Evolutionary conservation across 2,888 invertebrate species (phyloP).

Genomic region (Emmelina monodactyla): DNA sequence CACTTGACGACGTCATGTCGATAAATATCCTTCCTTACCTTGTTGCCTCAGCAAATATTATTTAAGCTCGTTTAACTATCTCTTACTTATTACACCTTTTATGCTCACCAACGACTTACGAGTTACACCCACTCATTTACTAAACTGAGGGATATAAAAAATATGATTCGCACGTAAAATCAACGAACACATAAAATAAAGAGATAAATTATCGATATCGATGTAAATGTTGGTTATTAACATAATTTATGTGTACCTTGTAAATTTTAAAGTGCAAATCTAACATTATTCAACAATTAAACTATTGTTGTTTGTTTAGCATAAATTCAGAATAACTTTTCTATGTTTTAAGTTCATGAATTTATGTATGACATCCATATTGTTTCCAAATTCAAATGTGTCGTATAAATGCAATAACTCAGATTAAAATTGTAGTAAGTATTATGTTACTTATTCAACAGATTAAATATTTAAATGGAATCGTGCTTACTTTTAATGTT

Average conservation of each 20-base stretch:
- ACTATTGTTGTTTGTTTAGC: constrained; percentile 41
- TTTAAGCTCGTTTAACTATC: constrained; percentile 26
- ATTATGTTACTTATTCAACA: constrained; percentile 59
- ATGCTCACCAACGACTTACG: no score
- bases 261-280: constrained; percentile 16
- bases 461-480: constrained; percentile 59
- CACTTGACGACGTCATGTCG: constrained; percentile 49
- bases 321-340: constrained; percentile 46
- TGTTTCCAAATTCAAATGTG: constrained; percentile 51
- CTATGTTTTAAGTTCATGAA: constrained; percentile 37
- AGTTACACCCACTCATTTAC: no score
- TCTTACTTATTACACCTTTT: no score
- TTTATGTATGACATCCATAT: constrained; percentile 49
- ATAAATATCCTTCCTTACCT: constrained; percentile 53
- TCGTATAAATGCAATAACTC: constrained; percentile 50
- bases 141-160: not conserved
- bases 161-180: not conserved
- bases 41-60: constrained; percentile 46
- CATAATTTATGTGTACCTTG: constrained; percentile 4
- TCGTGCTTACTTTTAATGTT: constrained; percentile 59
- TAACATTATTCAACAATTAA: constrained; percentile 37
- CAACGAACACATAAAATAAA: not conserved
- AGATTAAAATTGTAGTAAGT: constrained; percentile 59
- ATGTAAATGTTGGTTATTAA: not conserved
- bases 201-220: not conserved